Percentiles rank a stretch among this genome's conserved stretches.
Conservation (phyloP, 1,140 invertebrate species). For the Belonocnema kinseyi region DNA sequence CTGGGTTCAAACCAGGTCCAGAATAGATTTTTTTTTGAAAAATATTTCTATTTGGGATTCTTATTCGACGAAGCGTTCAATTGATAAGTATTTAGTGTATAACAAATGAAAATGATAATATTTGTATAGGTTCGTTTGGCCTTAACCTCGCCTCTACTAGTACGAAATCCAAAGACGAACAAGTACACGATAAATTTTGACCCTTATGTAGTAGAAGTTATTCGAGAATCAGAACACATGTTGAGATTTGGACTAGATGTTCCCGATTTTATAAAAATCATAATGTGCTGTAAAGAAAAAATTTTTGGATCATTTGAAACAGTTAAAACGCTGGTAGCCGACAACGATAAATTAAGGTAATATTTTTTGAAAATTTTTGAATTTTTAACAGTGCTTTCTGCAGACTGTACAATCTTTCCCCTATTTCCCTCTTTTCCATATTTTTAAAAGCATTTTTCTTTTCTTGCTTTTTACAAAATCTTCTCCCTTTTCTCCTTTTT, state of each 20-base stretch:
- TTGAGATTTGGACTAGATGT: slow-evolving; percentile 80
- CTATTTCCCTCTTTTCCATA: no score
- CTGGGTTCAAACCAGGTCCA: background rate
- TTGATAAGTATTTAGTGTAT: no score
- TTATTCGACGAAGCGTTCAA: no score
- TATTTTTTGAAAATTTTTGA: slow-evolving; percentile 40
- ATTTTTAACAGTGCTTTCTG: slow-evolving; percentile 33
- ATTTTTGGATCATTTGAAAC: slow-evolving; percentile 78
- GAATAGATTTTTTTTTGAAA: background rate
- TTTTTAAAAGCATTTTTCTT: no score
- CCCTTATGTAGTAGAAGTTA: slow-evolving; percentile 81
- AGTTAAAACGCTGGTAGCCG: slow-evolving; percentile 77
- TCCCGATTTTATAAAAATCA: slow-evolving; percentile 80
- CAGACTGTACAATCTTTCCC: no score
- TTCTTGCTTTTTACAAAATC: no score
- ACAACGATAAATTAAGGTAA: slow-evolving; percentile 77
- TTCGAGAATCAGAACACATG: slow-evolving; percentile 84
- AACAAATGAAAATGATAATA: background rate
- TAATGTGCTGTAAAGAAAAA: slow-evolving; percentile 81
- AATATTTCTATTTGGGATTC: background rate
- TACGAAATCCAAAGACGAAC: slow-evolving; percentile 77
- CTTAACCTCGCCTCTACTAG: slow-evolving; percentile 78
- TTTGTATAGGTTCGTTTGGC: slow-evolving; percentile 77
- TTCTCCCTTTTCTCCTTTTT: no score
- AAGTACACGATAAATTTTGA: slow-evolving; percentile 82